Percentiles rank a stretch among this genome's conserved stretches.
phyloP scores from a whole-genome alignment of 1,140 invertebrate genomes.

The Neodiprion lecontei region DNA sequence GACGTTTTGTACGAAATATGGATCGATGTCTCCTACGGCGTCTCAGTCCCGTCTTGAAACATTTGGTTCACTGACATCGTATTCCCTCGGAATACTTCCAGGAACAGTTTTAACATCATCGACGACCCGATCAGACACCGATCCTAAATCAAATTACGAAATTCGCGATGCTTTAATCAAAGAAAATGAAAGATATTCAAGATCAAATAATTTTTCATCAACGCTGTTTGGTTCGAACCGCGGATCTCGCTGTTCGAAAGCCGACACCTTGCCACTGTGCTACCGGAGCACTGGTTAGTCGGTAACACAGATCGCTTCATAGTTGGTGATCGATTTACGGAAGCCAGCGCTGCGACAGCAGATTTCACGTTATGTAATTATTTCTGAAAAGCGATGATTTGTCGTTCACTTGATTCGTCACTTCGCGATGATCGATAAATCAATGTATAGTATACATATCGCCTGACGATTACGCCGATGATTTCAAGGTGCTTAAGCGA shows the following conservation, averaged over 20 bases:
- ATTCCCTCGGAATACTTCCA: conserved; percentile 3
- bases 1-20: background rate
- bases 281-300: background rate
- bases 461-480: too few relatives aligned
- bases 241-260: background rate
- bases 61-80: conserved; percentile 1
- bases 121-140: background rate
- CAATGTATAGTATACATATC: too few relatives aligned
- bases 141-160: background rate
- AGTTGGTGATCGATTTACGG: background rate
- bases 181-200: background rate
- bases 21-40: background rate
- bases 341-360: too few relatives aligned
- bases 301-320: background rate
- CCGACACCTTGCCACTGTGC: background rate
- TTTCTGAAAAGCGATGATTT: too few relatives aligned
- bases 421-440: too few relatives aligned
- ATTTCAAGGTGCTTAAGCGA: too few relatives aligned
- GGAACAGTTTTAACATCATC: conserved; percentile 7
- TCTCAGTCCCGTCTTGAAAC: conserved; percentile 6
- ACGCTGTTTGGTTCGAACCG: background rate
- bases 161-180: background rate
- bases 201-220: background rate
- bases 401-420: too few relatives aligned
- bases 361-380: too few relatives aligned